A percentile compares a stretch with the other conserved stretches of the same genome.
Evolutionary conservation across 1,140 invertebrate species (phyloP).

Genomic region (Pristionchus pacificus): DNA sequence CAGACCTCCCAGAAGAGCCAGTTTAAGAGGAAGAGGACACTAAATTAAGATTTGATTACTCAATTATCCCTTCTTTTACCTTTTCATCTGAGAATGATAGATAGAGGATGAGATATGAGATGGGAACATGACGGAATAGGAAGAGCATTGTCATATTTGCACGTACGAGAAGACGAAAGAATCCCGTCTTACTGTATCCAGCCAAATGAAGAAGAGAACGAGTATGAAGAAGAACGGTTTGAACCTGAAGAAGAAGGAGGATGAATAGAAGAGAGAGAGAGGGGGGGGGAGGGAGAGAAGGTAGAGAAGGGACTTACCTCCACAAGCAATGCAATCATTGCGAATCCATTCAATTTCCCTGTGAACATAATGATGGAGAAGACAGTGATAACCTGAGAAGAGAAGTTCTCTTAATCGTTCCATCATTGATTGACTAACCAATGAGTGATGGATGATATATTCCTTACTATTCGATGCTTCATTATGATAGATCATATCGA

Average conservation of each 20-base stretch:
- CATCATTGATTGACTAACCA: conserved; percentile 7
- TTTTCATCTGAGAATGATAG: conserved; percentile 23
- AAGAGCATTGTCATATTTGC: conserved; percentile 33
- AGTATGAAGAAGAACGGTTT: conserved; percentile 27
- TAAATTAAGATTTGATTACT: background rate
- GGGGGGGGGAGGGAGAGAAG: background rate
- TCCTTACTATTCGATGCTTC: conserved; percentile 24
- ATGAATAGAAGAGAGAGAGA: background rate
- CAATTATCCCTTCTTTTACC: conserved; percentile 1
- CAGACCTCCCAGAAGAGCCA: conserved; percentile 19
- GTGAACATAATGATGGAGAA: conserved; percentile 25
- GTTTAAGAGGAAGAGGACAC: conserved; percentile 10
- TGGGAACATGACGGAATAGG: conserved; percentile 26
- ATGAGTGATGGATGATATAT: conserved; percentile 30
- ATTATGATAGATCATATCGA: conserved; percentile 28
- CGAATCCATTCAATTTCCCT: conserved; percentile 22
- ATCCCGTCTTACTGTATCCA: conserved; percentile 4
- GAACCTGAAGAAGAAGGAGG: conserved; percentile 3
- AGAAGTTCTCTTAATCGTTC: background rate
- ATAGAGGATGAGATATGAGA: conserved; percentile 20
- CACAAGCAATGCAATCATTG: conserved; percentile 28
- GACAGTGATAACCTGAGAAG: conserved; percentile 24
- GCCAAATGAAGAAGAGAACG: conserved; percentile 23
- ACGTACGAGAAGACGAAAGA: conserved; percentile 16
- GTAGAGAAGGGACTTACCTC: conserved; percentile 4